A percentile compares a stretch with the other conserved stretches of the same genome.
Conservation (phyloP, 2,888 invertebrate genomes). For the Drosophila flavopinicola region DNA sequence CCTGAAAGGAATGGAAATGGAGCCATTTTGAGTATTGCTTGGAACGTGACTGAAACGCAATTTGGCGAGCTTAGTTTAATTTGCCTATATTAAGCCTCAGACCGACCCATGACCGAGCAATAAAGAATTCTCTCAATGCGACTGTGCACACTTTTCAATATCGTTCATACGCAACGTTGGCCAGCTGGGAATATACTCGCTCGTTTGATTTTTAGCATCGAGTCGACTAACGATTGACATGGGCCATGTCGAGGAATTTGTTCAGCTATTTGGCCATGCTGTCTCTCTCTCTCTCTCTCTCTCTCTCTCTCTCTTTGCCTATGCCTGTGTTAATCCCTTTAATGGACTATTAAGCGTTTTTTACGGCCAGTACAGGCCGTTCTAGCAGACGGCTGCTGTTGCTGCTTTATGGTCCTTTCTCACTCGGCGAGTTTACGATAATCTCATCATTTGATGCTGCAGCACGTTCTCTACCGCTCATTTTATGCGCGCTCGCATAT, state of each 20-base stretch:
- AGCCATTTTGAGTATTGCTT: conserved; percentile 64
- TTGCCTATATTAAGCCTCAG: conserved; percentile 62
- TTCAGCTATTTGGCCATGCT: conserved; percentile 54
- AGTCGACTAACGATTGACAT: conserved; percentile 51
- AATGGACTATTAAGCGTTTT: conserved; percentile 70
- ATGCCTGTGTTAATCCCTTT: conserved; percentile 65
- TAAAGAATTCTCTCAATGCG: conserved; percentile 48
- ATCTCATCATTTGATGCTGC: conserved; percentile 72
- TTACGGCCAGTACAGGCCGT: conserved; percentile 51
- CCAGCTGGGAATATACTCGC: conserved; percentile 14
- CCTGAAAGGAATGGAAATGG: conserved; percentile 52
- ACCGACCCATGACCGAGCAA: conserved; percentile 29
- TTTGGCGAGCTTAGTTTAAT: conserved; percentile 76
- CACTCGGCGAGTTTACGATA: conserved; percentile 68
- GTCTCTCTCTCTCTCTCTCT: too few species aligned
- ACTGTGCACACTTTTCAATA: conserved; percentile 54
- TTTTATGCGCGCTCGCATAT: conserved; percentile 71
- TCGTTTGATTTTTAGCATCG: conserved; percentile 58
- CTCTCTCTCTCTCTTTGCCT: conserved; percentile 2
- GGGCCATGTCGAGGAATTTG: conserved; percentile 61
- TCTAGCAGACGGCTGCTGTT: conserved; percentile 20
- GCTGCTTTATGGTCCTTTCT: conserved; percentile 45
- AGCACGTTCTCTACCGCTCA: conserved; percentile 69
- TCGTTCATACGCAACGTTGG: conserved; percentile 58
- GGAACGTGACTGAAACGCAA: conserved; percentile 77